A percentile compares a stretch with the other conserved stretches of the same genome.
phyloP scores from a whole-genome alignment of 2,888 invertebrate genomes.

The Chymomyza fuscimana region DNA sequence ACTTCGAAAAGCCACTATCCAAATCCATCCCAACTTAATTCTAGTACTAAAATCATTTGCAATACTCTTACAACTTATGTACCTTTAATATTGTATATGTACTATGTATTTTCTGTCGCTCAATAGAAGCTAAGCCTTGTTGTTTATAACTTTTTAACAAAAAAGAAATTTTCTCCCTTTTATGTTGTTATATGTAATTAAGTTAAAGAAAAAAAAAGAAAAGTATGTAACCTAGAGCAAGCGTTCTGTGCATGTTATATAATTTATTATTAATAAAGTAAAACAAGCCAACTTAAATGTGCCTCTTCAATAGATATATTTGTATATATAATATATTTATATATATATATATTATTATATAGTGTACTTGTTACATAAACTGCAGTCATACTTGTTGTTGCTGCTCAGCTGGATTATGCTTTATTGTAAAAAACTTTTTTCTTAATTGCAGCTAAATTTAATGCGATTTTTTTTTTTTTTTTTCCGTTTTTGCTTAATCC shows the following conservation, averaged over 20 bases:
- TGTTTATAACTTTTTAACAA: neutral
- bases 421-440: constrained; percentile 29
- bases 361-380: constrained; percentile 38
- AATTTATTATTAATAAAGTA: constrained; percentile 72
- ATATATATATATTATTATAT: constrained; percentile 6
- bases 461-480: constrained; percentile 17
- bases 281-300: constrained; percentile 74
- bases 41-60: neutral
- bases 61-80: constrained; percentile 4
- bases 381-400: constrained; percentile 21
- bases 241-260: constrained; percentile 71
- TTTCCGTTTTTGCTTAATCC: constrained; percentile 13
- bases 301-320: constrained; percentile 50
- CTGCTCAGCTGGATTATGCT: constrained; percentile 29
- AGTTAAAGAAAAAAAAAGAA: constrained; percentile 36
- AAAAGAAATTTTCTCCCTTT: constrained; percentile 22
- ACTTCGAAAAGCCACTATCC: neutral
- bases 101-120: neutral
- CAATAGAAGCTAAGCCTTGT: neutral
- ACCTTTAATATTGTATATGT: neutral
- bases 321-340: constrained; percentile 14
- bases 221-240: constrained; percentile 42
- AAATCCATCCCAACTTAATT: neutral
- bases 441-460: constrained; percentile 29
- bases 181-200: constrained; percentile 61